phyloP scores from a whole-genome alignment of 1,140 invertebrate genomes.

The Drosophila chauvacae region DNA sequence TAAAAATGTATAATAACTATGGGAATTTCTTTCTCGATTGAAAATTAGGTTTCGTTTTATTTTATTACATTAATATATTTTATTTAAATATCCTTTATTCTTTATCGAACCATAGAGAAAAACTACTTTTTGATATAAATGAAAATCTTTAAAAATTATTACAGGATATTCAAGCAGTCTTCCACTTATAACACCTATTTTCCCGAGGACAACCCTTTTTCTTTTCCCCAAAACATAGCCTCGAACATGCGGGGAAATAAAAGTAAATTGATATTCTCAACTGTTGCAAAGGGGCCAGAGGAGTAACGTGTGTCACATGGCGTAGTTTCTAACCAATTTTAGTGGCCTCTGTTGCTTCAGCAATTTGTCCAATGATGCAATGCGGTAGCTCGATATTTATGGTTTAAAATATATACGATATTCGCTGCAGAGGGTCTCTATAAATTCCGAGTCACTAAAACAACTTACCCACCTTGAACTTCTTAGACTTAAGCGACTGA shows the following conservation, averaged over 20 bases:
- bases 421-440: too few species aligned
- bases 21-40: too few species aligned
- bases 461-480: neutral
- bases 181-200: neutral
- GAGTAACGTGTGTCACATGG: conserved; percentile 33
- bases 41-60: too few species aligned
- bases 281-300: conserved; percentile 33
- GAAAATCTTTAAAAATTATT: neutral
- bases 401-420: conserved; percentile 16
- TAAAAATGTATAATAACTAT: too few species aligned
- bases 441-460: neutral
- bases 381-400: conserved; percentile 71
- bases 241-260: conserved; percentile 59
- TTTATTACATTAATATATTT: too few species aligned
- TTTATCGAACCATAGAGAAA: too few species aligned
- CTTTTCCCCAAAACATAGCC: conserved; percentile 33
- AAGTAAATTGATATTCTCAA: conserved; percentile 79
- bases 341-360: conserved; percentile 40
- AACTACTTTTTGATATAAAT: too few species aligned
- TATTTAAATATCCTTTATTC: too few species aligned
- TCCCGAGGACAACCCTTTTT: conserved; percentile 10
- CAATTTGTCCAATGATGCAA: conserved; percentile 75
- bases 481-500: neutral
- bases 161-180: neutral
- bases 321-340: conserved; percentile 33